phyloP scores from a whole-genome alignment of 2,797 vertebrate species.

The Avahi laniger region DNA sequence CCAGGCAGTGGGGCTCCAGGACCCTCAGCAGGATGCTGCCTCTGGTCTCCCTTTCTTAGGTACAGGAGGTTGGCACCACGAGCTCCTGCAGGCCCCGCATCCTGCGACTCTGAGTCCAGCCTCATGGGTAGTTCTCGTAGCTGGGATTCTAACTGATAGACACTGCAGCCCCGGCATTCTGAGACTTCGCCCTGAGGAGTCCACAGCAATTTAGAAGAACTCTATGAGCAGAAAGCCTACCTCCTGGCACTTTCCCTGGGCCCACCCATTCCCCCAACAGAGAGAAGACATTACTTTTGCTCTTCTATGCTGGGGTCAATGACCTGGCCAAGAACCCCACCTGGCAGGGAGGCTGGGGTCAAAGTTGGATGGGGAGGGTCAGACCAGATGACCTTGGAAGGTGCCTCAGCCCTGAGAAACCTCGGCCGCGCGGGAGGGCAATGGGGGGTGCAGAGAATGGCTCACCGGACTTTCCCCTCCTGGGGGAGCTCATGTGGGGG shows the following conservation, averaged over 20 bases:
- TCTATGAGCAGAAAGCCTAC: background rate
- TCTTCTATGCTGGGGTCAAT: background rate
- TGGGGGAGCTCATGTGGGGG: constrained; percentile 90
- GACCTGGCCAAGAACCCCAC: background rate
- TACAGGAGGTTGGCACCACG: background rate
- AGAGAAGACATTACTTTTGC: background rate
- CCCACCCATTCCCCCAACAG: background rate
- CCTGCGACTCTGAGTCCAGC: background rate
- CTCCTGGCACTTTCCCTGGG: background rate
- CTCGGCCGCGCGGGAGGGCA: background rate
- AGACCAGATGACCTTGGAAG: background rate
- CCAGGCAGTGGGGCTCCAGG: background rate
- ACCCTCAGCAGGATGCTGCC: background rate
- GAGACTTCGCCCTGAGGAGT: background rate
- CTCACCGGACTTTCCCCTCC: constrained; percentile 92
- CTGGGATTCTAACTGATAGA: background rate
- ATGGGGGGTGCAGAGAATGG: background rate
- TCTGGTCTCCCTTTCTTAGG: background rate
- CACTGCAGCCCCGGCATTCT: background rate
- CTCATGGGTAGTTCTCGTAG: background rate
- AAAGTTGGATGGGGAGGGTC: background rate
- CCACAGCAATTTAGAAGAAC: background rate
- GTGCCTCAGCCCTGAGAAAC: background rate
- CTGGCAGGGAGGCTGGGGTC: background rate
- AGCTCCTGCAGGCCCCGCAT: background rate